Conservation (phyloP, 2,113 vertebrate genomes). For the Nanorana parkeri region DNA sequence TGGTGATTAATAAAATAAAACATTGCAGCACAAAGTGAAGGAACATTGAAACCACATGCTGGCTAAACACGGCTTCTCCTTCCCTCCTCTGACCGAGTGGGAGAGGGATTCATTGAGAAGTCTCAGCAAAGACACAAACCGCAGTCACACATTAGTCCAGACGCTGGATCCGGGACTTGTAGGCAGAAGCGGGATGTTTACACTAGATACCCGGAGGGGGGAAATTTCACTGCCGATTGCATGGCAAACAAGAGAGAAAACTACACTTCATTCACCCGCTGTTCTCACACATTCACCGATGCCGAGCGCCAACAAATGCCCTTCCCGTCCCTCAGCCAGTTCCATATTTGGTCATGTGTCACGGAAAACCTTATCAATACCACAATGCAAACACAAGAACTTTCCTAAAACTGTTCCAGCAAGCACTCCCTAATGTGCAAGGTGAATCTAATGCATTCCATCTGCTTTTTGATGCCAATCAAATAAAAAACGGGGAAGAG, state of each 20-base stretch:
- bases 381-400: not conserved
- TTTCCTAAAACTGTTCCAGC: too few species aligned
- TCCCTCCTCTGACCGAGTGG: not conserved
- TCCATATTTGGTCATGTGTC: slow-evolving; percentile 8
- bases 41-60: not conserved
- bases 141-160: not conserved
- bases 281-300: not conserved
- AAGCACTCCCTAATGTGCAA: too few species aligned
- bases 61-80: not conserved
- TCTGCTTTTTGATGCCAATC: too few species aligned
- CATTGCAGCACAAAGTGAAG: not conserved
- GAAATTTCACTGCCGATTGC: not conserved
- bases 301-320: not conserved
- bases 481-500: too few species aligned
- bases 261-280: not conserved
- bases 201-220: not conserved
- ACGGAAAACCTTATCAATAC: not conserved
- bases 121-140: not conserved
- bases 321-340: not conserved
- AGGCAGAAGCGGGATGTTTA: slow-evolving; percentile 6
- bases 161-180: not conserved
- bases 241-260: not conserved
- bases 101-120: not conserved
- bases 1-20: not conserved
- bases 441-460: too few species aligned